phyloP scores from a whole-genome alignment of 1,140 invertebrate species.

The Schmidtea mediterranea region DNA sequence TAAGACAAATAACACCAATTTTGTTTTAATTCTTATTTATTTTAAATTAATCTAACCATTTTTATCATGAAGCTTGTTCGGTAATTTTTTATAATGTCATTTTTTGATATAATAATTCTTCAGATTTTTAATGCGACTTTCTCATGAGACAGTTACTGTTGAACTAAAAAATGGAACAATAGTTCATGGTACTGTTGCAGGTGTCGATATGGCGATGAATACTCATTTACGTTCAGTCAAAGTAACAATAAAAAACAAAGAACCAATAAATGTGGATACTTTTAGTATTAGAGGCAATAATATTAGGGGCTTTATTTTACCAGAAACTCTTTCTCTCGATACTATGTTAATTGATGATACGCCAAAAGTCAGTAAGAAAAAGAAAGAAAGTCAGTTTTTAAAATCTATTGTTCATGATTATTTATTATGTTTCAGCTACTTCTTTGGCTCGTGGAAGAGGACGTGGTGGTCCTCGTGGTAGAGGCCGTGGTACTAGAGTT shows the following conservation, averaged over 20 bases:
- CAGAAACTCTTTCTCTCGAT: constrained; percentile 72
- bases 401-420: no score
- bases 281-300: constrained; percentile 83
- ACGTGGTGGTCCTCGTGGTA: no score
- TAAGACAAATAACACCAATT: no score
- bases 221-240: constrained; percentile 93
- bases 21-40: no score
- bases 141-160: constrained; percentile 94
- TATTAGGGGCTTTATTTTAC: constrained; percentile 81
- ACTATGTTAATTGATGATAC: constrained; percentile 84
- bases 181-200: constrained; percentile 78
- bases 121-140: constrained; percentile 95
- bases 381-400: not conserved
- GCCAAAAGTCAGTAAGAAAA: constrained; percentile 56
- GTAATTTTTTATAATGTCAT: not conserved
- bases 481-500: no score
- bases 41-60: no score
- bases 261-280: constrained; percentile 67
- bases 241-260: constrained; percentile 80
- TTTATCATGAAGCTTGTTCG: constrained; percentile 4
- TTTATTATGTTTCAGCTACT: no score
- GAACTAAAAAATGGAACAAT: constrained; percentile 96
- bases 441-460: no score
- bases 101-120: constrained; percentile 6
- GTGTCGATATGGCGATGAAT: constrained; percentile 98